Evolutionary conservation across 2,888 invertebrate species (phyloP).

Genomic region (Caenorhabditis sp.): DNA sequence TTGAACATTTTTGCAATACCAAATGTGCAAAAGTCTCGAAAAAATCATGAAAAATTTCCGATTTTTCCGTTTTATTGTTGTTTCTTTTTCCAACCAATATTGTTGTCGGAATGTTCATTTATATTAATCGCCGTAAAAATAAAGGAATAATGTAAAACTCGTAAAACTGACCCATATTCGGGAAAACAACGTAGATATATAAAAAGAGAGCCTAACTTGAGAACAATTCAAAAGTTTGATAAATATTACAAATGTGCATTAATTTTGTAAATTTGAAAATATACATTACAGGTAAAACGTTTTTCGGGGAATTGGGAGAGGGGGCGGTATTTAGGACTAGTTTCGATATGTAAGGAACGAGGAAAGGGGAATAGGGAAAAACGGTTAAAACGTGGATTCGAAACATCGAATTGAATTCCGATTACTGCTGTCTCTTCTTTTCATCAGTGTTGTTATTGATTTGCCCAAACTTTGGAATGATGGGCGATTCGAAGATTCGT

Average conservation of each 20-base stretch:
- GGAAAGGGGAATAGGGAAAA: not conserved
- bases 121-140: not conserved
- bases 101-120: not conserved
- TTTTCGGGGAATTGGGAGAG: not conserved
- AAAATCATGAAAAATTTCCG: slow-evolving; percentile 23
- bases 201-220: not conserved
- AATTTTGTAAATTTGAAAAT: slow-evolving; percentile 4
- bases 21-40: slow-evolving; percentile 22
- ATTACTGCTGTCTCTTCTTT: slow-evolving; percentile 14
- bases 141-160: not conserved
- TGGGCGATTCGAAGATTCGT: slow-evolving; percentile 83
- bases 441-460: slow-evolving; percentile 13
- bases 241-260: not conserved
- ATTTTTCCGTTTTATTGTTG: slow-evolving; percentile 7
- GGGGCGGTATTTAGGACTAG: not conserved
- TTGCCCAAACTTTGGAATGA: slow-evolving; percentile 77
- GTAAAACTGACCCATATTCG: not conserved
- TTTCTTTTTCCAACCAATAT: slow-evolving; percentile 21
- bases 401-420: slow-evolving; percentile 17
- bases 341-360: not conserved
- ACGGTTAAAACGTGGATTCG: slow-evolving; percentile 24
- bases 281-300: not conserved
- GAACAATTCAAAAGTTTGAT: not conserved
- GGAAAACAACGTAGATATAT: not conserved
- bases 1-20: slow-evolving; percentile 21